Conservation (phyloP, 2,113 vertebrate species). For the Alligator mississippiensis region DNA sequence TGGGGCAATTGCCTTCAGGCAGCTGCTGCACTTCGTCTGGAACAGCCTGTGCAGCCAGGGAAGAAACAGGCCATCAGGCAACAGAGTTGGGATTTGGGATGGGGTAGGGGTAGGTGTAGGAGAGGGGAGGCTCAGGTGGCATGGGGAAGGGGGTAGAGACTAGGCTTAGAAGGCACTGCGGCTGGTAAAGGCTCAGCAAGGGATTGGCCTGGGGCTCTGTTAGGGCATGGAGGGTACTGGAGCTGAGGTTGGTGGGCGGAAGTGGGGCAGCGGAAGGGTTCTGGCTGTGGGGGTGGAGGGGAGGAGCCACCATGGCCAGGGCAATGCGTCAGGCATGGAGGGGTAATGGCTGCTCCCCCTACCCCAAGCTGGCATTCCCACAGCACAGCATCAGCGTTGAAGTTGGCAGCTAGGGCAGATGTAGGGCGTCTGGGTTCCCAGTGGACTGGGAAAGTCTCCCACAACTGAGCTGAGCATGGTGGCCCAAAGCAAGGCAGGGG, state of each 20-base stretch:
- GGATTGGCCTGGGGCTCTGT: too few relatives aligned
- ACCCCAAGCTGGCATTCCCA: too few relatives aligned
- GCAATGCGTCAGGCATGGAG: too few relatives aligned
- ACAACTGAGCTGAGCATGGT: too few relatives aligned
- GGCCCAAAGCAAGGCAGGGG: not conserved
- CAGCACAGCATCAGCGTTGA: too few relatives aligned
- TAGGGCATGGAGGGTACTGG: not conserved
- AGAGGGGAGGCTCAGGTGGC: not conserved
- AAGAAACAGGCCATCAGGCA: rapidly evolving
- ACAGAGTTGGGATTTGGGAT: not conserved
- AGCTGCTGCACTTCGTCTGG: conserved; percentile 90
- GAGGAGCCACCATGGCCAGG: too few relatives aligned
- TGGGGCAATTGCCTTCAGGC: conserved; percentile 86
- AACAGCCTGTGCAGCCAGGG: conserved; percentile 79
- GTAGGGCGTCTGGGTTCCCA: not conserved
- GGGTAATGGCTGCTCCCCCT: not conserved
- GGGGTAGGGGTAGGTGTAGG: not conserved
- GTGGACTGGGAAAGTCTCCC: not conserved
- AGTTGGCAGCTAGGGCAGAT: not conserved
- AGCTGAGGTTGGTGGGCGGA: not conserved
- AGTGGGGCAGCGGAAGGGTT: too few relatives aligned
- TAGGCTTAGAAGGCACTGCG: too few relatives aligned
- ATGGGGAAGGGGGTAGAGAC: not conserved
- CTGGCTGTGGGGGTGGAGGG: too few relatives aligned
- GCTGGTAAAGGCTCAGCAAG: too few relatives aligned